Evolutionary conservation across 2,113 vertebrate genomes (phyloP), one percentile per base, ranked within the genome.

Genomic region (Glaucomys volans): DNA sequence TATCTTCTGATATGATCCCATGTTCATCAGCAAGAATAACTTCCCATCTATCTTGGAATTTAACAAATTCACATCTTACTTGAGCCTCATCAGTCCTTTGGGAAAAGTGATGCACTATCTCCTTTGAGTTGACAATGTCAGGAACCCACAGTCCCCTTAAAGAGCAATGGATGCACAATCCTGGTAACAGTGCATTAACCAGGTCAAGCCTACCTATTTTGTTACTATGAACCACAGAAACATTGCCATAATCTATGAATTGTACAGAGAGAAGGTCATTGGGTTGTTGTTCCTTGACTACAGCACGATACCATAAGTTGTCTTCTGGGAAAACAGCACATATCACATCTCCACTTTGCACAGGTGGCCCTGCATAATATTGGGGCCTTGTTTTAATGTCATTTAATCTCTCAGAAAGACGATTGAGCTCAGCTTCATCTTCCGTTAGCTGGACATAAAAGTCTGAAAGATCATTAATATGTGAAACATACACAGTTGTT

Each of bases 161-260:
- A 13, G 98, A 98, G 95, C 99, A 99, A 52, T 98, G 99, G 96
- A 99, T 98, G 94, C 99, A 98, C 95, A 99, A 97, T 18, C 93
- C 94, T 35, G 99, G 99, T 84, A 98, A 42, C 4, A 96, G 93
- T 9, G 97, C 89, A 26, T 98, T 98, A 14, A 97, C 44, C 54
- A 96, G 71, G 1, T 98, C 97, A 35, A 99, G 99, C 62, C 93
- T 96, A 44, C 97, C 83, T 0, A 98, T 97, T 94, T 99, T 98
- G 92, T 97, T 98, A 81, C 98, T 13, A 5, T 97, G 97, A 66
- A 99, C 95, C 12, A 97, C 50, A 20, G 99, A 99, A 22, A 98
- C 98, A 76, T 99, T 99, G 88, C 99, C 99, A 97, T 99, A 99
- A 98, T 99, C 99, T 95, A 99, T 98, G 97, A 99, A 99, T 76